phyloP scores from a whole-genome alignment of 2,797 vertebrate species.

The Trachurus trachurus region DNA sequence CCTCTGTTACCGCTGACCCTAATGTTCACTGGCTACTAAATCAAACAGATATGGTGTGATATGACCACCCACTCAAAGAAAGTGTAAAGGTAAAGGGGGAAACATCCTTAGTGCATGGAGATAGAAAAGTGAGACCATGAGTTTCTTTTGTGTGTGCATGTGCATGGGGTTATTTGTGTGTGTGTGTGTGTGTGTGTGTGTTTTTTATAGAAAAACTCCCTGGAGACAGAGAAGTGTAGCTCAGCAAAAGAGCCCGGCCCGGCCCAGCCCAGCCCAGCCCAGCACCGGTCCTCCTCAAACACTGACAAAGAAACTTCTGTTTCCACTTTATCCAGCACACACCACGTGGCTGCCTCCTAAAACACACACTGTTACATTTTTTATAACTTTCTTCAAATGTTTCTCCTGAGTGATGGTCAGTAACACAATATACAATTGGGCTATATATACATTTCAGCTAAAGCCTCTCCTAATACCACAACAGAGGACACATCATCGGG shows the following conservation, averaged over 20 bases:
- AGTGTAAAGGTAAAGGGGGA: background rate
- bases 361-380: conserved; percentile 58
- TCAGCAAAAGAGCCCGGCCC: conserved; percentile 37
- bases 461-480: conserved; percentile 53
- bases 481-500: conserved; percentile 47
- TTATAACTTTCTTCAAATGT: conserved; percentile 55
- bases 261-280: conserved; percentile 32
- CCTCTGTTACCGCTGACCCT: conserved; percentile 16
- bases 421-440: conserved; percentile 40
- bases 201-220: conserved; percentile 65
- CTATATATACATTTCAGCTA: conserved; percentile 59
- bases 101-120: background rate
- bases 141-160: conserved; percentile 21
- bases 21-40: conserved; percentile 33
- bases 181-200: conserved; percentile 29
- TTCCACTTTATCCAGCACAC: conserved; percentile 76
- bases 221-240: conserved; percentile 57
- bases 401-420: conserved; percentile 37
- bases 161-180: conserved; percentile 46
- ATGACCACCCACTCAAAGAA: conserved; percentile 18
- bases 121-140: conserved; percentile 11
- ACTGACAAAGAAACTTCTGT: conserved; percentile 85
- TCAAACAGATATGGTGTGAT: conserved; percentile 40
- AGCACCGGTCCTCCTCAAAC: conserved; percentile 48
- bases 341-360: conserved; percentile 66